phyloP scores from a whole-genome alignment of 2,797 vertebrate genomes.

The Catamblyrhynchus diadema region DNA sequence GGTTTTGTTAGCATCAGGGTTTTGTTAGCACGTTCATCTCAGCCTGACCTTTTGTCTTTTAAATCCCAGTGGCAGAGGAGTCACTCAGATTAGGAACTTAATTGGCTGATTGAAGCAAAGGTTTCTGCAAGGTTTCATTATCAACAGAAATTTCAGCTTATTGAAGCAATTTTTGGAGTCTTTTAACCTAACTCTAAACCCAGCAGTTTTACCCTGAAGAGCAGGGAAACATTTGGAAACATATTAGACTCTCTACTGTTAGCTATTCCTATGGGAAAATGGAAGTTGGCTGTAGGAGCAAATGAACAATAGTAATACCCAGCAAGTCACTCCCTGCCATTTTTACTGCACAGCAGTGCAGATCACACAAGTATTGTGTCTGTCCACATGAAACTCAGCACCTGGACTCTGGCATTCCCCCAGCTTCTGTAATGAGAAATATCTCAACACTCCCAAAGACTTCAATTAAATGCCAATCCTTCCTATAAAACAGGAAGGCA shows the following conservation, averaged over 20 bases:
- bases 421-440: neutral
- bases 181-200: slow-evolving; percentile 1
- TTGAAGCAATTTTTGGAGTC: neutral
- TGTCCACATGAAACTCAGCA: rapidly evolving
- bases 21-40: rapidly evolving
- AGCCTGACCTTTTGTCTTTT: neutral
- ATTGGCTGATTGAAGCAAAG: neutral
- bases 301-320: neutral
- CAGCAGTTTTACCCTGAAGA: neutral
- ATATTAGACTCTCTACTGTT: neutral
- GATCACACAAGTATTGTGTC: neutral
- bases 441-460: neutral
- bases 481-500: neutral
- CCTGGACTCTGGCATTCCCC: neutral
- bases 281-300: neutral
- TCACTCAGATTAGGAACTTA: neutral
- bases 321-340: neutral
- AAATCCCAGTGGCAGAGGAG: neutral
- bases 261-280: neutral
- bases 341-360: neutral
- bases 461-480: neutral
- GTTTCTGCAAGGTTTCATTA: neutral
- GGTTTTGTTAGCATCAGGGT: neutral
- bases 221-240: neutral
- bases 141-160: slow-evolving; percentile 14